These are phyloP conservation scores for Pteropus rufus DNA, from an alignment of 2,797 vertebrate species.

Conservation along the genomic window DNA sequence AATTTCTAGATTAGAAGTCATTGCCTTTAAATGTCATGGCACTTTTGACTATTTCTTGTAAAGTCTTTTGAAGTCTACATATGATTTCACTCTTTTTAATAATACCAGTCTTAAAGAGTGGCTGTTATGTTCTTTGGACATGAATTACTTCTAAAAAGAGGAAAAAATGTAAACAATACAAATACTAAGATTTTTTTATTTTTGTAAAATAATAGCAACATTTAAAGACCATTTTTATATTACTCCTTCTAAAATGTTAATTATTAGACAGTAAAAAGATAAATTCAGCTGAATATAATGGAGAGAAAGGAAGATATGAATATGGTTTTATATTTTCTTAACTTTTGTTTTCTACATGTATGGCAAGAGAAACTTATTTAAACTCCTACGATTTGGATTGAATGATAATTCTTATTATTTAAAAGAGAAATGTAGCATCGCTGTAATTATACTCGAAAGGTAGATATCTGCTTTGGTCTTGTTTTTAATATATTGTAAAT, in stretches of 20 bases:
- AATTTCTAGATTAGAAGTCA: not conserved
- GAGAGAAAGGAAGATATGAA: not conserved
- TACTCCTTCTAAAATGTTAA: not conserved
- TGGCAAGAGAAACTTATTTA: not conserved
- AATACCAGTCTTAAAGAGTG: not conserved
- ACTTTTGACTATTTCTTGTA: not conserved
- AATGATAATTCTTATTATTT: not conserved
- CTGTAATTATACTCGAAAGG: not conserved
- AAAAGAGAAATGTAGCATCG: not conserved
- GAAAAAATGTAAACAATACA: not conserved
- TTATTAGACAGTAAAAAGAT: not conserved
- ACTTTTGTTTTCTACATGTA: not conserved
- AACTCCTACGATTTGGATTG: not conserved
- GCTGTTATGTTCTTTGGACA: not conserved
- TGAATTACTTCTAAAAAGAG: not conserved
- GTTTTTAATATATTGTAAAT: constrained; percentile 7
- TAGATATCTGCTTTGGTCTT: not conserved
- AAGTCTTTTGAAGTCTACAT: not conserved
- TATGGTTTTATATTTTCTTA: not conserved
- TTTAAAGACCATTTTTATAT: constrained; percentile 11
- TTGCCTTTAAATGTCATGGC: not conserved
- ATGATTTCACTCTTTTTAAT: not conserved
- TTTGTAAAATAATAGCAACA: not conserved
- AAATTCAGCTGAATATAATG: not conserved
- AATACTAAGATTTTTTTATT: not conserved